Conservation (phyloP, 2,888 invertebrate species). For the Watsonalla cultraria region DNA sequence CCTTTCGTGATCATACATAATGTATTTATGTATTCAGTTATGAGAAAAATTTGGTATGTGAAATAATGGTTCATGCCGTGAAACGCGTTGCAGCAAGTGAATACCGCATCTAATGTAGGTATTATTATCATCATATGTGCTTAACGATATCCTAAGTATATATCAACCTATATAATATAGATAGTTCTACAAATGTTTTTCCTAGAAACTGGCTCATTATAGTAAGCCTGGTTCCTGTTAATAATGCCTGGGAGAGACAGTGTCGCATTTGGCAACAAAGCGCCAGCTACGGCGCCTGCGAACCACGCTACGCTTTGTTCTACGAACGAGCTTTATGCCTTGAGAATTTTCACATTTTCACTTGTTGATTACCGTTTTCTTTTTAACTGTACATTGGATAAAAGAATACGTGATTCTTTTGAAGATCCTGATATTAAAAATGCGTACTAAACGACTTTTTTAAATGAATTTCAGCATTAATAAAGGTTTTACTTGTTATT, state of each 20-base stretch:
- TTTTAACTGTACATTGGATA: background rate
- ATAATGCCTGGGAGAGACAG: background rate
- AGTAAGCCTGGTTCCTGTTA: background rate
- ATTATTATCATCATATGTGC: too few species aligned
- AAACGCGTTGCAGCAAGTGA: too few species aligned
- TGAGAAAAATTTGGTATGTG: too few species aligned
- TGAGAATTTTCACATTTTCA: background rate
- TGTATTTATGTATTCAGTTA: too few species aligned
- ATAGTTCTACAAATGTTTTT: background rate
- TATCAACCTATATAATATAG: background rate
- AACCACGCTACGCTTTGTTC: constrained; percentile 3
- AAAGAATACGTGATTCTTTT: too few species aligned
- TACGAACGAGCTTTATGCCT: background rate
- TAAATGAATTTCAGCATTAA: too few species aligned
- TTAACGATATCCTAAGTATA: too few species aligned
- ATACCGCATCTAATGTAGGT: too few species aligned
- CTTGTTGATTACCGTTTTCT: background rate
- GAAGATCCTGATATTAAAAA: background rate
- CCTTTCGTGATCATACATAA: too few species aligned
- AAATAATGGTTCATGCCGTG: too few species aligned
- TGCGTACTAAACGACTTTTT: background rate
- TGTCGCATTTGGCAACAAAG: constrained; percentile 2
- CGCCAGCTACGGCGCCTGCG: background rate
- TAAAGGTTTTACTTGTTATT: too few species aligned
- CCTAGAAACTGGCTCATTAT: background rate